Evolutionary conservation across 1,140 invertebrate genomes (phyloP).

Genomic region (Helicoverpa armigera): DNA sequence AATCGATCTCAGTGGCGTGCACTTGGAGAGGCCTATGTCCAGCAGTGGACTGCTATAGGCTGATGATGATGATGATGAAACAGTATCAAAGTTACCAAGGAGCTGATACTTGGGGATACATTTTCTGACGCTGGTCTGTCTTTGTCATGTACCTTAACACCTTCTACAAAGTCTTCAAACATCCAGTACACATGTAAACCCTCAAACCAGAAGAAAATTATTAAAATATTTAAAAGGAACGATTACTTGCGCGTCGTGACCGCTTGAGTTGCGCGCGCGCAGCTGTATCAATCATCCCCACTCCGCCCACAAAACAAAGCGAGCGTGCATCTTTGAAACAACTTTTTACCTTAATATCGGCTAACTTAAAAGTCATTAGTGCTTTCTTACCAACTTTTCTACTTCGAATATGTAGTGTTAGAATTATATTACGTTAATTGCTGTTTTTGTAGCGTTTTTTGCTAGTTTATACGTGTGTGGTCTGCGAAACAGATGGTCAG

Average conservation of each 20-base stretch:
- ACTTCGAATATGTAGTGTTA: not conserved
- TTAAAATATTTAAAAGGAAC: conserved; percentile 31
- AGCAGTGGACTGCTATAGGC: no score
- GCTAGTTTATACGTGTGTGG: not conserved
- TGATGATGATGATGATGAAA: no score
- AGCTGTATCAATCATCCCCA: conserved; percentile 53
- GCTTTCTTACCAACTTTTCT: not conserved
- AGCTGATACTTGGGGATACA: no score
- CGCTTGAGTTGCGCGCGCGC: conserved; percentile 27
- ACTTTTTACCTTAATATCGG: conserved; percentile 42
- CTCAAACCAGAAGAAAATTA: conserved; percentile 1
- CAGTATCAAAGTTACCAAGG: no score
- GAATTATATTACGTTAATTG: conserved; percentile 2
- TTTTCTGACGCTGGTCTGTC: not conserved
- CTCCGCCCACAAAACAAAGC: conserved; percentile 46
- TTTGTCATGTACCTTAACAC: not conserved
- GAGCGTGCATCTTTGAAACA: conserved; percentile 38
- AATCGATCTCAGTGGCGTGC: no score
- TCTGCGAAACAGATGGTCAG: not conserved
- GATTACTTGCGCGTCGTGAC: conserved; percentile 43
- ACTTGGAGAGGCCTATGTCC: no score
- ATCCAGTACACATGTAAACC: not conserved
- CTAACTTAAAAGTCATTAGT: conserved; percentile 50
- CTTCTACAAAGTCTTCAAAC: not conserved
- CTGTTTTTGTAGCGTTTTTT: not conserved